phyloP scores from a whole-genome alignment of 1,140 invertebrate genomes.

The Ips nitidus region DNA sequence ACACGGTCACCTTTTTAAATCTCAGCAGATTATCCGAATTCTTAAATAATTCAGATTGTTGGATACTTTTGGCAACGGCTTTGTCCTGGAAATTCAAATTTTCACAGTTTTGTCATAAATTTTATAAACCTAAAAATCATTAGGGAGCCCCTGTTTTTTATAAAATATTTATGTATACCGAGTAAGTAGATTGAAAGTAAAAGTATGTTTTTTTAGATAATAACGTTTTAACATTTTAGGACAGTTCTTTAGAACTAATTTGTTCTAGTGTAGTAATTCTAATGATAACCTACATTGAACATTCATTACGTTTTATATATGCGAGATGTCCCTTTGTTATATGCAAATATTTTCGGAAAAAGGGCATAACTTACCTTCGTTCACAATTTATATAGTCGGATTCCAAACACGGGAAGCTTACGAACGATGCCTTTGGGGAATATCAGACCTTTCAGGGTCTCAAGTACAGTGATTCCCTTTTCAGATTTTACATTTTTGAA shows the following conservation, averaged over 20 bases:
- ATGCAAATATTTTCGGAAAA: neutral
- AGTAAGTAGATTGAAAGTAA: too few relatives aligned
- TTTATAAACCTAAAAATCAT: neutral
- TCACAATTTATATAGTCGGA: neutral
- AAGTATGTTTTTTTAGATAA: too few relatives aligned
- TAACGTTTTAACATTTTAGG: too few relatives aligned
- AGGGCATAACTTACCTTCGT: neutral
- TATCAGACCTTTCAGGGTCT: neutral
- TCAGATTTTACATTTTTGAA: conserved; percentile 1
- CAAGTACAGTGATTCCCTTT: neutral
- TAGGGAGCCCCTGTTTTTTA: neutral
- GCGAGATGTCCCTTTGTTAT: neutral
- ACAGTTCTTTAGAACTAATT: too few relatives aligned
- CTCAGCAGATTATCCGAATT: neutral
- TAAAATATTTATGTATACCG: neutral
- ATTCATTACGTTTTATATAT: too few relatives aligned
- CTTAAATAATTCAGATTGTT: neutral
- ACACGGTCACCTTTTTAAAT: too few relatives aligned
- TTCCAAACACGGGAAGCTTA: neutral
- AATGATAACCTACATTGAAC: too few relatives aligned
- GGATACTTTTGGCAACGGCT: neutral
- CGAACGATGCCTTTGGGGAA: neutral
- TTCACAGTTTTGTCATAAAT: neutral
- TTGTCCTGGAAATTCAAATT: neutral
- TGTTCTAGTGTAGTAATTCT: too few relatives aligned